A percentile compares a stretch with the other conserved stretches of the same genome.
phyloP scores from a whole-genome alignment of 2,113 vertebrate species.

The Lasiurus cinereus region DNA sequence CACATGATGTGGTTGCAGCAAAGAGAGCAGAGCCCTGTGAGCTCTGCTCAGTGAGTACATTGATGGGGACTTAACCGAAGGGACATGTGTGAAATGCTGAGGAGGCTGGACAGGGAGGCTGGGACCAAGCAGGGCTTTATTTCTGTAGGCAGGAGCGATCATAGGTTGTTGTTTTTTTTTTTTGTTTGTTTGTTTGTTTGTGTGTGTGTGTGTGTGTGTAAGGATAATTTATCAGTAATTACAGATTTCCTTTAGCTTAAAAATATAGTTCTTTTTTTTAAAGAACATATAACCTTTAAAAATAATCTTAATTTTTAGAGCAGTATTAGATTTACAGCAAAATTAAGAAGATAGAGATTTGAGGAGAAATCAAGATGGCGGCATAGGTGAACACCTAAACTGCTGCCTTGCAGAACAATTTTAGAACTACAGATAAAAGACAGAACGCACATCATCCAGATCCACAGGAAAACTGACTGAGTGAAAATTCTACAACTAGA shows the following conservation, averaged over 20 bases:
- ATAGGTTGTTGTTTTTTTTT: neutral
- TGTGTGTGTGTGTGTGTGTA: too few species aligned
- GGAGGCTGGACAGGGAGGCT: neutral
- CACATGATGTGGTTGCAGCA: neutral
- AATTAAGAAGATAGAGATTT: neutral
- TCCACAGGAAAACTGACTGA: too few species aligned
- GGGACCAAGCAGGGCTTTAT: neutral
- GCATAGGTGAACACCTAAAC: too few species aligned
- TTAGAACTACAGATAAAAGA: too few species aligned
- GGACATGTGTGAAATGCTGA: neutral
- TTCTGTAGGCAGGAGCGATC: neutral
- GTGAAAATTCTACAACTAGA: too few species aligned
- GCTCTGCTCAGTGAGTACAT: neutral
- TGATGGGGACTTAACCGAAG: accelerated
- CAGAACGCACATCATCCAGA: too few species aligned
- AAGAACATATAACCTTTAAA: too few species aligned
- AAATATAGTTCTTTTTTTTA: neutral
- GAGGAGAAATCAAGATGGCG: too few species aligned
- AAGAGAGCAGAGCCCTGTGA: accelerated
- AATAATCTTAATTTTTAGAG: neutral
- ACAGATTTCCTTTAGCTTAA: neutral
- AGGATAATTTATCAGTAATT: neutral
- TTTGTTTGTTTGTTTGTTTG: neutral
- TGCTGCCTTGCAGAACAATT: too few species aligned
- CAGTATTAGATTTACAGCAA: neutral